These are phyloP conservation scores for Loriculus beryllinus DNA, from an alignment of 2,797 vertebrate genomes.

Conservation along the genomic window DNA sequence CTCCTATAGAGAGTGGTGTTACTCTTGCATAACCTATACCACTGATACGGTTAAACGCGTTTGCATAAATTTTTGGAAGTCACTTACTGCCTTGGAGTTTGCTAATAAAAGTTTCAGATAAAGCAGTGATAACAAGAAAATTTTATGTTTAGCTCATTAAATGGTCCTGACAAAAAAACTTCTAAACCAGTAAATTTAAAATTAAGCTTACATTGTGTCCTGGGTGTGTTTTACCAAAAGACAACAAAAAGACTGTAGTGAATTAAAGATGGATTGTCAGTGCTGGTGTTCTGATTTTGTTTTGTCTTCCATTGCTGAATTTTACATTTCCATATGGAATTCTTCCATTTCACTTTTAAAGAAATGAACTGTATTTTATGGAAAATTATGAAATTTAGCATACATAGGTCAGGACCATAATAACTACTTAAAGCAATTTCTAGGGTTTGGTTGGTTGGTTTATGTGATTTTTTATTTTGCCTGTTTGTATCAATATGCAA, in stretches of 20 bases:
- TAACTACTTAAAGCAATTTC: background rate
- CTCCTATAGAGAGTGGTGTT: background rate
- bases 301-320: background rate
- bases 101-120: background rate
- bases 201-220: background rate
- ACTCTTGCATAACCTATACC: background rate
- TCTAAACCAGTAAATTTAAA: background rate
- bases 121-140: background rate
- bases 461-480: background rate
- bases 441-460: background rate
- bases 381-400: background rate
- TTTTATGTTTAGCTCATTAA: background rate
- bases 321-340: background rate
- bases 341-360: background rate
- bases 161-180: background rate
- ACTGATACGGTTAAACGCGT: background rate
- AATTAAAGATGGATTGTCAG: background rate
- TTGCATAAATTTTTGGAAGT: background rate
- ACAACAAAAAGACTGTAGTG: background rate
- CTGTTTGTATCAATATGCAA: background rate
- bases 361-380: background rate
- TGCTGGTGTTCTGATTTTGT: background rate
- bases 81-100: background rate
- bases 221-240: background rate
- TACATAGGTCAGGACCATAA: accelerated